Percentiles rank a stretch among this genome's conserved stretches.
These are phyloP conservation scores for Spilarctia lutea DNA, from an alignment of 2,888 invertebrate species.

Conservation along the genomic window DNA sequence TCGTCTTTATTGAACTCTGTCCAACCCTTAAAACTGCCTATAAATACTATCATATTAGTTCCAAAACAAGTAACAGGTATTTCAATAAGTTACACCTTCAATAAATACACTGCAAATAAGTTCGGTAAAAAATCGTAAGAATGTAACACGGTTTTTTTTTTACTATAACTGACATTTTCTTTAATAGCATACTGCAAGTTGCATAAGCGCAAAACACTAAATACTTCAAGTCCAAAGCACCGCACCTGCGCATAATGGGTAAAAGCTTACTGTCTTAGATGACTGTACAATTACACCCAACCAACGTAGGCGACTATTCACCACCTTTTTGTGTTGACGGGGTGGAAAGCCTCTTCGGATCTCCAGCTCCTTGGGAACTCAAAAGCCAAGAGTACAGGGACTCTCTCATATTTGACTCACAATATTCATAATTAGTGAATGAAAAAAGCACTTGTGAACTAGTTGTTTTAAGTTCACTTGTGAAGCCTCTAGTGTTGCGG, in stretches of 20 bases:
- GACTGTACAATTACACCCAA: conserved; percentile 7
- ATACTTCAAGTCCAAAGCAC: conserved; percentile 18
- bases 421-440: too few species aligned
- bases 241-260: conserved; percentile 20
- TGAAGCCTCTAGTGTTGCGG: too few species aligned
- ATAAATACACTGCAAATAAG: not conserved
- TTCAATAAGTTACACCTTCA: not conserved
- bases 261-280: conserved; percentile 8
- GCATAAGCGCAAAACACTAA: conserved; percentile 9
- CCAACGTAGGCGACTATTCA: conserved; percentile 3
- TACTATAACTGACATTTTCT: not conserved
- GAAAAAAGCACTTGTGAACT: too few species aligned
- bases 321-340: too few species aligned
- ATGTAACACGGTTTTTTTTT: not conserved
- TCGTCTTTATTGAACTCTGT: too few species aligned
- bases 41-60: too few species aligned
- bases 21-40: too few species aligned
- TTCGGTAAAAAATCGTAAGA: not conserved
- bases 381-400: too few species aligned
- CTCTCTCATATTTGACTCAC: too few species aligned
- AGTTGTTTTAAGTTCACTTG: too few species aligned
- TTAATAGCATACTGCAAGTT: conserved; percentile 5
- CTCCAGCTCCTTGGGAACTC: too few species aligned
- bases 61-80: not conserved
- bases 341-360: too few species aligned